Evolutionary conservation across 2,888 invertebrate genomes (phyloP), one percentile per base, ranked within the genome.

Genomic region (Agonum fuliginosum): DNA sequence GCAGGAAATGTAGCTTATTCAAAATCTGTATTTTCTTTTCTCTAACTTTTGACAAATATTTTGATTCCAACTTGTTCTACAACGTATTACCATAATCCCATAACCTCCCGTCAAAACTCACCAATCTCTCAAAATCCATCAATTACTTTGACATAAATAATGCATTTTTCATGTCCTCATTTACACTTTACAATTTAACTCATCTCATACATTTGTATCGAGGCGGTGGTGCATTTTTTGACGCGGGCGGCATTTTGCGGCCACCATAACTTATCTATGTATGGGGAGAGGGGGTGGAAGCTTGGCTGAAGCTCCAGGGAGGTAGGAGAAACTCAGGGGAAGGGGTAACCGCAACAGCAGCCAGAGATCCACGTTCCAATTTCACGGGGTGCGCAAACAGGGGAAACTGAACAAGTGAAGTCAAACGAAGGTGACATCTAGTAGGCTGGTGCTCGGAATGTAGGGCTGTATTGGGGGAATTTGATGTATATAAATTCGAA

Each of bases 381-480:
- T 84, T 84, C 81, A 79, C 79, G 79, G 80, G 71, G 71, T 30
- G 48, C 30, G 41, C 43, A 58, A 37, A 62, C 78, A 62, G 82
- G 83, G 80, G 83, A 80, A n/a, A n/a, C n/a, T 83, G 83, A 83
- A 85, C 84, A 85, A 85, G 84, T 83, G 84, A 84, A 85, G 84
- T 84, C 84, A 85, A 85, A 85, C 83, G 85, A 85, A 85, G 84
- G 84, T 84, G 85, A 85, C 84, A 83, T 83, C 80, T 83, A 46
- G 30, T 62, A 62, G 58, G 17, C 14, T 17, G 58, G 30, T 8
- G 3, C 20, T 12, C 3, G n/a, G 3, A 27, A 14, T 14, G 5
- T 10, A 27, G 17, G 30, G 14, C 5, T 14, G 27, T 30, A 30
- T 30, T 14, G 30, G 58, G 58, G 30, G 27, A 12, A 17, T 4